Base-by-base conservation (phyloP, 2,113 vertebrate species). In the Chaetodon trifascialis region DNA sequence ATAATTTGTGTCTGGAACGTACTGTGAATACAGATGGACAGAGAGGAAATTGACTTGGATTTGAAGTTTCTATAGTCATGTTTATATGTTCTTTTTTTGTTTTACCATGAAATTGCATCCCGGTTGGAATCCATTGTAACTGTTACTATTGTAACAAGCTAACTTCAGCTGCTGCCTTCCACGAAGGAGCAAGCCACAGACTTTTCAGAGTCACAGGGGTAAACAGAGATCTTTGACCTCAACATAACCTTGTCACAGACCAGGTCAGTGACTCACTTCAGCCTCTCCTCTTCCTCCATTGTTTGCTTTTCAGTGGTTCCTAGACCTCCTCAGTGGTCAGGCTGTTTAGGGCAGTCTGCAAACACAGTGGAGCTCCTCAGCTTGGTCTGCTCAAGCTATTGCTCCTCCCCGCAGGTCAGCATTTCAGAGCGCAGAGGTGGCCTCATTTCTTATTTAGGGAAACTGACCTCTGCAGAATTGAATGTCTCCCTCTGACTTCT, bases 301-400 rank as follows among this genome's bases (percentile, higher is more conserved):
- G 42, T 56, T 56, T 42, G n/a, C 38, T 56, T 40, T 42, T 17
- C 17, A 36, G 55, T 42, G 4, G 4, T 19, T 60, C 17, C 56
- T 21, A 25, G 25, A 62, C 9, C 42, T 49, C 49, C 25, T 73
- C 56, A 38, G 56, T 3, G 6, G 70, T 46, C 70, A 34, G 25
- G 38, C 44, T 73, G 19, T 49, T 49, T 49, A 16, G 5, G 56
- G 10, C 19, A 11, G 69, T 44, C 36, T 58, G n/a, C 36, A 11
- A 38, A 59, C 23, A 34, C 21, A 17, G 17, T 30, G 12, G 11
- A 62, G 58, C 25, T n/a, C 46, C 2, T 51, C 12, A 51, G 17
- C 51, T 63, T 4, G 21, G 25, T 40, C 72, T 40, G 14, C 15
- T 23, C 72, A 74, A 74, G 58, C 47, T 75, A 47, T 11, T 47